These are phyloP conservation scores for Apistogramma diplotaenia DNA, from an alignment of 2,113 vertebrate genomes.

Conservation along the genomic window DNA sequence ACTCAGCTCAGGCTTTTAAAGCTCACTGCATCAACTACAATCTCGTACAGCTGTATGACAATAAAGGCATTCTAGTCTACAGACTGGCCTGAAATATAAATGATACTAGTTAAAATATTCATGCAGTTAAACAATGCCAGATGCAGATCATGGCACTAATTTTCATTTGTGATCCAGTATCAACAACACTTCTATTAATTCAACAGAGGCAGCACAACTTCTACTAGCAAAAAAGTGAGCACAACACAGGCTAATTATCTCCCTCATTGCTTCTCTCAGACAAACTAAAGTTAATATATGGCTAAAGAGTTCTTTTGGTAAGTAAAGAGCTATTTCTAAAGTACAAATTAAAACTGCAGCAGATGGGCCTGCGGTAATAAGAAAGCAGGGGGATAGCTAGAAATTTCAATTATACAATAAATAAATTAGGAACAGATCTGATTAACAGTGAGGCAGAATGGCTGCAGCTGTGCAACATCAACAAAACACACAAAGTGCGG, in stretches of 20 bases:
- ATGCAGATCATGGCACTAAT: background rate
- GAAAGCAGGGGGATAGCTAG: background rate
- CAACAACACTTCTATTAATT: background rate
- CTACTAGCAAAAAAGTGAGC: background rate
- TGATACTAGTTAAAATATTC: background rate
- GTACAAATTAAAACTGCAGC: background rate
- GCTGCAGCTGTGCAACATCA: constrained; percentile 33
- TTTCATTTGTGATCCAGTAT: background rate
- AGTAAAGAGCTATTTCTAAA: constrained; percentile 3
- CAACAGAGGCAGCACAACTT: background rate
- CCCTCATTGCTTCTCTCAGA: background rate
- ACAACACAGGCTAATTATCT: background rate
- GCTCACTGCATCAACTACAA: no score
- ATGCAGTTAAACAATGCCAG: background rate
- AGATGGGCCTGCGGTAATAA: constrained; percentile 13
- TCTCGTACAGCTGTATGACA: no score
- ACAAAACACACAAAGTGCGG: constrained; percentile 28
- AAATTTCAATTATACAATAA: constrained; percentile 7
- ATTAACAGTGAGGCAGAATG: constrained; percentile 15
- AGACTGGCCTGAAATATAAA: background rate
- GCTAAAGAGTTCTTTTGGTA: background rate
- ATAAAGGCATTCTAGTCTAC: no score
- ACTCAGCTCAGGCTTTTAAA: no score
- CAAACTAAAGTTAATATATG: background rate
- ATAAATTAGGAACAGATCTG: constrained; percentile 2